Conservation (phyloP, 1,140 invertebrate genomes). For the Wiebesia pumilae region DNA sequence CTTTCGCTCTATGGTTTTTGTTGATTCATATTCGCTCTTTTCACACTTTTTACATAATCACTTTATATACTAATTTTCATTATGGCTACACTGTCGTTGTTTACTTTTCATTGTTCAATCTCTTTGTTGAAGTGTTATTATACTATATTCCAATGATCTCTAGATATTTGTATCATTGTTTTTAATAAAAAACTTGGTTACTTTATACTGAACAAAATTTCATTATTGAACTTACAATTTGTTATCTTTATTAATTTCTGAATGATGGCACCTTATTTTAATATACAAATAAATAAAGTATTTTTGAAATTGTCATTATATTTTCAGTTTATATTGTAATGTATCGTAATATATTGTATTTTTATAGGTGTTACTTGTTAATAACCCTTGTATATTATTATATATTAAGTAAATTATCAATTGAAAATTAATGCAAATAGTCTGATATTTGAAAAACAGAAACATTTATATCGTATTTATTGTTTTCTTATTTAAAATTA, state of each 20-base stretch:
- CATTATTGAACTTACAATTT: not conserved
- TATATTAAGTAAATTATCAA: too few relatives aligned
- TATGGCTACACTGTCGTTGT: constrained; percentile 7
- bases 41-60: not conserved
- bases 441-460: too few relatives aligned
- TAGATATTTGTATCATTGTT: not conserved
- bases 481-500: too few relatives aligned
- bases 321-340: not conserved
- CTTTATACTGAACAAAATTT: not conserved
- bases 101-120: not conserved
- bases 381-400: too few relatives aligned
- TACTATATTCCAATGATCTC: not conserved
- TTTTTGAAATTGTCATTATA: not conserved
- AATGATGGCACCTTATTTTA: not conserved
- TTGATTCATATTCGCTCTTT: not conserved
- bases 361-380: too few relatives aligned
- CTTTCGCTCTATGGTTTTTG: not conserved
- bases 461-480: too few relatives aligned
- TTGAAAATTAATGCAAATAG: too few relatives aligned
- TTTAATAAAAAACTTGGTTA: not conserved
- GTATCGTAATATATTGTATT: too few relatives aligned
- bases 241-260: not conserved
- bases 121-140: not conserved
- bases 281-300: not conserved
- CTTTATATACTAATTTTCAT: constrained; percentile 30